phyloP scores from a whole-genome alignment of 2,797 vertebrate species.

The Tapera naevia region DNA sequence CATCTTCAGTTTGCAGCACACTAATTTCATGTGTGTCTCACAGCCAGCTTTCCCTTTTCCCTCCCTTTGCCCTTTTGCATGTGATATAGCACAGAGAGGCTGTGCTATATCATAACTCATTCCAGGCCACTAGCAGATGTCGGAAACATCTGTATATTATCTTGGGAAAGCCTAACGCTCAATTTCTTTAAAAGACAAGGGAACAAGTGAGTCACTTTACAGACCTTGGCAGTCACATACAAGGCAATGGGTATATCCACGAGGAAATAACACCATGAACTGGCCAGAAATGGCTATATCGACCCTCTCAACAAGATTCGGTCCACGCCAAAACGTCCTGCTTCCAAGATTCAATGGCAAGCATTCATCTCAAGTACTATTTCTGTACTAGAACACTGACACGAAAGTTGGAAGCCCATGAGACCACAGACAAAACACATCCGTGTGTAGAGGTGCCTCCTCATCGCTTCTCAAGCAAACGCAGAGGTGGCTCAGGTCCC shows the following conservation, averaged over 20 bases:
- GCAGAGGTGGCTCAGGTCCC: background rate
- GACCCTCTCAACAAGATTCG: background rate
- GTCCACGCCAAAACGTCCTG: background rate
- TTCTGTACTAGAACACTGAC: background rate
- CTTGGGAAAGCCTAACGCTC: background rate
- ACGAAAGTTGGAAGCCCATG: background rate
- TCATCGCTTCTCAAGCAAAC: background rate
- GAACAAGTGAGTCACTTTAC: slow-evolving; percentile 23
- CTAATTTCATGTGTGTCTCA: background rate
- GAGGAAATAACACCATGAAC: slow-evolving; percentile 25
- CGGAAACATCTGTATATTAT: background rate
- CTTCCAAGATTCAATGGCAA: background rate
- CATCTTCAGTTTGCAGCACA: background rate
- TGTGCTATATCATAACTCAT: background rate
- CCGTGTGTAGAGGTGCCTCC: background rate
- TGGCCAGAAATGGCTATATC: background rate
- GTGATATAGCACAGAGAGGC: too few species aligned
- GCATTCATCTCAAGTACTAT: background rate
- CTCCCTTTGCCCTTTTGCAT: too few species aligned
- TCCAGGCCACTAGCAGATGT: background rate
- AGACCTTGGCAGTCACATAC: background rate
- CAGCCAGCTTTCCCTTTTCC: background rate
- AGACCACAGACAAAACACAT: background rate
- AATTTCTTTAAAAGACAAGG: background rate
- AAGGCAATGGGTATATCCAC: background rate